Percentiles rank a stretch among this genome's conserved stretches.
phyloP scores from a whole-genome alignment of 2,888 invertebrate genomes.

The Diogma glabrata region DNA sequence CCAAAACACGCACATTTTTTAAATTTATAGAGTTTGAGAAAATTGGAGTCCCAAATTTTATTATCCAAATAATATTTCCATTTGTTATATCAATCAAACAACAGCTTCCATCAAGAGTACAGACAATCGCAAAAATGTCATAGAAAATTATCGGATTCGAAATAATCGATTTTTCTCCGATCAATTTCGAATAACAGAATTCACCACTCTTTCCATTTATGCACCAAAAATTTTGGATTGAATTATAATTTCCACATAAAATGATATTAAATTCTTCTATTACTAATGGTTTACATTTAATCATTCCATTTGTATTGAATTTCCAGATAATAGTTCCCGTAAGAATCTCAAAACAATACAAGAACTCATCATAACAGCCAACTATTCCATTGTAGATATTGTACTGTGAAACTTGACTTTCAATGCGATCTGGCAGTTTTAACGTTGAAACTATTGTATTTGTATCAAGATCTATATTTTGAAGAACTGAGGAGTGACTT shows the following conservation, averaged over 20 bases:
- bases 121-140: constrained; percentile 32
- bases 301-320: constrained; percentile 37
- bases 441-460: constrained; percentile 41
- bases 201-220: constrained; percentile 20
- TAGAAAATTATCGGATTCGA: constrained; percentile 36
- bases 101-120: constrained; percentile 44
- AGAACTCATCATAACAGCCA: constrained; percentile 63
- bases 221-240: constrained; percentile 27
- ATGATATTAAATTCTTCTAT: constrained; percentile 51
- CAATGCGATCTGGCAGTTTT: constrained; percentile 55
- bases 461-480: constrained; percentile 43
- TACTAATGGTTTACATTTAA: constrained; percentile 41
- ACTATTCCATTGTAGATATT: constrained; percentile 44
- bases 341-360: constrained; percentile 51
- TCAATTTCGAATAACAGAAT: constrained; percentile 27
- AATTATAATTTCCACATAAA: constrained; percentile 42
- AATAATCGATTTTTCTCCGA: constrained; percentile 40
- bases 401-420: constrained; percentile 48
- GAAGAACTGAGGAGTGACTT: constrained; percentile 62
- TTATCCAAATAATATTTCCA: constrained; percentile 41
- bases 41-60: constrained; percentile 40
- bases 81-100: constrained; percentile 34
- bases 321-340: constrained; percentile 49
- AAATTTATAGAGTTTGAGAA: constrained; percentile 44
- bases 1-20: constrained; percentile 23